These are phyloP conservation scores for Lasioglossum baleicum DNA, from an alignment of 1,140 invertebrate genomes.

Conservation along the genomic window DNA sequence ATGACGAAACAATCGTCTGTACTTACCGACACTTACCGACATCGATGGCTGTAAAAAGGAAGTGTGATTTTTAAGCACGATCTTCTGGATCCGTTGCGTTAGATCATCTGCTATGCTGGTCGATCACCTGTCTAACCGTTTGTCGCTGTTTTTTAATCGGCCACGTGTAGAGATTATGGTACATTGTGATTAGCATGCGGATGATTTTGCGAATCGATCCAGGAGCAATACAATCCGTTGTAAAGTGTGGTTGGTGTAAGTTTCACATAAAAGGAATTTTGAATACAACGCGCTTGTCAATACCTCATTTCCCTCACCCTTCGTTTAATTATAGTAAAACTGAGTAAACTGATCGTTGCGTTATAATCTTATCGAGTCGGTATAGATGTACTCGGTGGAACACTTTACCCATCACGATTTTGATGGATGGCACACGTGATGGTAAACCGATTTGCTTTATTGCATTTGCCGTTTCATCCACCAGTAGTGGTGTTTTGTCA, in stretches of 20 bases:
- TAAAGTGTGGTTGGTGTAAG: constrained; percentile 59
- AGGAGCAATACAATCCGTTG: constrained; percentile 60
- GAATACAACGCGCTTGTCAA: constrained; percentile 38
- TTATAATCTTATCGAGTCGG: neutral
- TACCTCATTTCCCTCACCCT: neutral
- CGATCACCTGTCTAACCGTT: neutral
- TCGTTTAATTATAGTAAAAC: neutral
- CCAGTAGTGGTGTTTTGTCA: neutral
- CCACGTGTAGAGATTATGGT: neutral
- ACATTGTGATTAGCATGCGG: neutral
- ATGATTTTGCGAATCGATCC: constrained; percentile 41
- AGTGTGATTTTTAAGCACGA: constrained; percentile 38
- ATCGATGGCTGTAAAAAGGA: constrained; percentile 57
- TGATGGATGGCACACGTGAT: constrained; percentile 9
- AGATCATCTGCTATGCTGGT: constrained; percentile 19
- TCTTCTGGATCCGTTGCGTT: neutral
- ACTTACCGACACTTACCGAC: constrained; percentile 66
- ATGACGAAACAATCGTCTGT: constrained; percentile 45
- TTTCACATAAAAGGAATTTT: constrained; percentile 67
- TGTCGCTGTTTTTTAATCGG: neutral
- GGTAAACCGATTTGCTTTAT: constrained; percentile 28
- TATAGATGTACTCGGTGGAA: neutral
- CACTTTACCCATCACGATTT: neutral
- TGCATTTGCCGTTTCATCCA: neutral
- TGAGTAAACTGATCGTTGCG: constrained; percentile 7